Evolutionary conservation across 2,888 invertebrate species (phyloP), one percentile per base, ranked within the genome.

Genomic region (Cactoblastis cactorum): DNA sequence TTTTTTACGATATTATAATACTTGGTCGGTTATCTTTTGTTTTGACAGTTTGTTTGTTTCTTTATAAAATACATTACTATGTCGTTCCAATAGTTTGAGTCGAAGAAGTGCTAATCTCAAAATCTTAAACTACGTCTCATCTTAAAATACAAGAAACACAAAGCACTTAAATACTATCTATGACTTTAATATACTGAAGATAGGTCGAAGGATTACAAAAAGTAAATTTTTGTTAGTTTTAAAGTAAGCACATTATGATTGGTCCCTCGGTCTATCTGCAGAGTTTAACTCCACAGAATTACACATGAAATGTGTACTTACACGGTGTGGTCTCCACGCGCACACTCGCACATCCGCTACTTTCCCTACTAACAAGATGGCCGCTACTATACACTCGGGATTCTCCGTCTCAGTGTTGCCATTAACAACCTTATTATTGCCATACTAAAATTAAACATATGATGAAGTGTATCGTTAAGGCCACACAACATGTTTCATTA

Each of bases 281-380:
- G 1, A 28, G 39, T 52, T 46, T 56, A 34, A 41, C 22, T 56
- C 35, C 50, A 49, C 51, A 56, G 45, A 33, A 39, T 45, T 15
- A 49, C 49, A 49, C 51, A 47, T 60, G 63, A 65, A 57, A 73
- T 63, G 65, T 76, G 68, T 70, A 82, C 83, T 67, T 69, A 82
- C 84, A 85, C 86, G 80, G 84, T 86, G 85, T 86, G 86, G 84
- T 80, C 77, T 82, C 79, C 83, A 81, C 86, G 85, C 83, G 77
- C 83, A 82, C 86, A 84, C 80, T 80, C 78, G 85, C 87, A 85
- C 84, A 79, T 70, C 76, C 77, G 87, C 87, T 85, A 82, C 72
- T 75, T 68, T 77, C 82, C 77, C 67, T 85, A 87, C 87, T 86
- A 88, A 86, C 87, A 78, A 76, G 45, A 65, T 69, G 80, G 80